Percentiles rank a stretch among this genome's conserved stretches.
These are phyloP conservation scores for Meliscaeva auricollis DNA, from an alignment of 2,888 invertebrate genomes.

Conservation along the genomic window DNA sequence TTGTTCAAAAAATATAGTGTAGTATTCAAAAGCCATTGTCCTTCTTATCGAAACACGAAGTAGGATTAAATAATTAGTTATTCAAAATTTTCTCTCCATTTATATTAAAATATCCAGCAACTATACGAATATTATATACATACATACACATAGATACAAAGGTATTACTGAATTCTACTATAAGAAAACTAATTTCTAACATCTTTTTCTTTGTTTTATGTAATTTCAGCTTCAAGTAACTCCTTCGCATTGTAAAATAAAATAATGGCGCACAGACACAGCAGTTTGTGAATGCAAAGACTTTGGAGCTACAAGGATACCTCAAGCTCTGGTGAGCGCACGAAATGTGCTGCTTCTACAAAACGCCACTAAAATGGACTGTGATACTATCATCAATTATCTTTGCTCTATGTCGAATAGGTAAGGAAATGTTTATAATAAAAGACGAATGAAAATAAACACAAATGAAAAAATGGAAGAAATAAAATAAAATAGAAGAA, in stretches of 20 bases:
- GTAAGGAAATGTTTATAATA: constrained; percentile 78
- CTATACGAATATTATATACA: neutral
- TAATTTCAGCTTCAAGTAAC: constrained; percentile 61
- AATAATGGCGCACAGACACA: constrained; percentile 49
- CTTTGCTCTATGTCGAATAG: constrained; percentile 82
- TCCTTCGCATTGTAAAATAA: constrained; percentile 13
- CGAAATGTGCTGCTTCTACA: constrained; percentile 75
- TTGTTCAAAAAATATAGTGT: neutral
- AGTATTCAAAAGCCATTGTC: constrained; percentile 20
- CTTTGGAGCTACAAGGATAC: constrained; percentile 48
- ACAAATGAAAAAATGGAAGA: neutral
- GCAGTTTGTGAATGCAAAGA: constrained; percentile 44
- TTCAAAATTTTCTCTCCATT: constrained; percentile 24
- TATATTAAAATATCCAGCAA: neutral
- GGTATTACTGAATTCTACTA: constrained; percentile 12
- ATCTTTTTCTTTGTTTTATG: constrained; percentile 46
- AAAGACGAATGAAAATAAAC: constrained; percentile 7
- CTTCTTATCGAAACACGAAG: neutral
- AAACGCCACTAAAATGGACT: constrained; percentile 83
- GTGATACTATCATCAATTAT: constrained; percentile 83
- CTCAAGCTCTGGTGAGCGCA: constrained; percentile 51
- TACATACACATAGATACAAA: too few species aligned
- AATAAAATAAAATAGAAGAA: constrained; percentile 6
- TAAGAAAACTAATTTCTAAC: constrained; percentile 42
- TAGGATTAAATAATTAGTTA: constrained; percentile 62